A percentile compares a stretch with the other conserved stretches of the same genome.
These are phyloP conservation scores for Amphimallon solstitiale DNA, from an alignment of 2,888 invertebrate species.

Conservation along the genomic window DNA sequence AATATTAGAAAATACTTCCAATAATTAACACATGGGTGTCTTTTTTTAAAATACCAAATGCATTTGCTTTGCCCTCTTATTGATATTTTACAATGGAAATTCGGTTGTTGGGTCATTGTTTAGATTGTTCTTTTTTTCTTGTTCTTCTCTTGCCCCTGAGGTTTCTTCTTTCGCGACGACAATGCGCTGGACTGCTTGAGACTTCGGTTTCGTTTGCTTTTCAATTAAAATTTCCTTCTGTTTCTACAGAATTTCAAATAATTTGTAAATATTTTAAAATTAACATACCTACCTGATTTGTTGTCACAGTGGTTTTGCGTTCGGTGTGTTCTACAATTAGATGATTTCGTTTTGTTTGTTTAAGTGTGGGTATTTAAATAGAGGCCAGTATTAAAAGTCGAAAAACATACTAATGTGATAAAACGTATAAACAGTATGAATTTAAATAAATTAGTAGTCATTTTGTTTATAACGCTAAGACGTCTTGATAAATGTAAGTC, in stretches of 20 bases:
- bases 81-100: conserved; percentile 8
- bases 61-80: conserved; percentile 12
- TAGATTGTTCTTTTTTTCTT: conserved; percentile 3
- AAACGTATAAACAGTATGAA: background rate
- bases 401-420: background rate
- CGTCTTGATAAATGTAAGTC: too few relatives aligned
- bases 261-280: conserved; percentile 1
- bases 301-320: background rate
- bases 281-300: conserved; percentile 22
- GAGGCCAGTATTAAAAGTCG: background rate
- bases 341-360: too few relatives aligned
- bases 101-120: conserved; percentile 5
- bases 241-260: background rate
- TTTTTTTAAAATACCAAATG: conserved; percentile 22
- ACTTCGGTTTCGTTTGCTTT: conserved; percentile 7
- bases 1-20: conserved; percentile 30
- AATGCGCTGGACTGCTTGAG: background rate
- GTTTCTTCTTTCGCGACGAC: conserved; percentile 13
- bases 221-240: conserved; percentile 26
- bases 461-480: too few relatives aligned
- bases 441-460: too few relatives aligned
- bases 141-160: background rate
- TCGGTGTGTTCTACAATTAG: background rate
- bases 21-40: conserved; percentile 31
- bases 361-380: background rate